Percentiles rank a stretch among this genome's conserved stretches.
Conservation (phyloP, 1,140 invertebrate species). For the Dendrolimus kikuchii region DNA sequence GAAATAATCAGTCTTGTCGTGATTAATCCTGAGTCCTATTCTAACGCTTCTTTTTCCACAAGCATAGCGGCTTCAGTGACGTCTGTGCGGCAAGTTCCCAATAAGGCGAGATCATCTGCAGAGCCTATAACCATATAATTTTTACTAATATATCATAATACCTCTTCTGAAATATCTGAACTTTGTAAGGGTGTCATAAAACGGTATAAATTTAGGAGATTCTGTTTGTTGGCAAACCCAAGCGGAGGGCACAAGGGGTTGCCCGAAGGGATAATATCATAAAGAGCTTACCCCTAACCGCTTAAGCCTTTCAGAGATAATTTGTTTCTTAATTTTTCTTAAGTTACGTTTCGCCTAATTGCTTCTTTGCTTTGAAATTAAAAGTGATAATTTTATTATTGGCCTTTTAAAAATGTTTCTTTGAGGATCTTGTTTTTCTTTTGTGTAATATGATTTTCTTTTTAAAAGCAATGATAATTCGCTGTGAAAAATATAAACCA, state of each 20-base stretch:
- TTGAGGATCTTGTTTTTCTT: no score
- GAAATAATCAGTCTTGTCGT: no score
- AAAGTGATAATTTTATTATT: conserved; percentile 18
- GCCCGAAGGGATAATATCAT: conserved; percentile 46
- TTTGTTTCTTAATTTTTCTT: conserved; percentile 60
- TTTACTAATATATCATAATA: neutral
- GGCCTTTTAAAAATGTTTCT: neutral
- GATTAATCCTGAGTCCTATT: no score
- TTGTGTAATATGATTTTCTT: no score
- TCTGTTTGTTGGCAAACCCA: conserved; percentile 10
- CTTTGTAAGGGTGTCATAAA: conserved; percentile 9
- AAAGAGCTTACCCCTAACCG: conserved; percentile 39
- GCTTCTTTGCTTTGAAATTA: conserved; percentile 21
- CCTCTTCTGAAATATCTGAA: neutral
- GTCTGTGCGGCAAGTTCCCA: no score
- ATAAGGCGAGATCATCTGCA: no score
- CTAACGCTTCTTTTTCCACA: no score
- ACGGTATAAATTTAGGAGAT: conserved; percentile 18
- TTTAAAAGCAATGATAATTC: no score
- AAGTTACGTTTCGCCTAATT: conserved; percentile 24
- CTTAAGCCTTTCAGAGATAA: conserved; percentile 58
- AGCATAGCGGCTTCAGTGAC: no score
- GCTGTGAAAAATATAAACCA: no score
- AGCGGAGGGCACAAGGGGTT: conserved; percentile 22
- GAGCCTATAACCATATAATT: neutral